Evolutionary conservation across 2,113 vertebrate genomes (phyloP), one percentile per base, ranked within the genome.

Genomic region (Chamaetylas fuelleborni): DNA sequence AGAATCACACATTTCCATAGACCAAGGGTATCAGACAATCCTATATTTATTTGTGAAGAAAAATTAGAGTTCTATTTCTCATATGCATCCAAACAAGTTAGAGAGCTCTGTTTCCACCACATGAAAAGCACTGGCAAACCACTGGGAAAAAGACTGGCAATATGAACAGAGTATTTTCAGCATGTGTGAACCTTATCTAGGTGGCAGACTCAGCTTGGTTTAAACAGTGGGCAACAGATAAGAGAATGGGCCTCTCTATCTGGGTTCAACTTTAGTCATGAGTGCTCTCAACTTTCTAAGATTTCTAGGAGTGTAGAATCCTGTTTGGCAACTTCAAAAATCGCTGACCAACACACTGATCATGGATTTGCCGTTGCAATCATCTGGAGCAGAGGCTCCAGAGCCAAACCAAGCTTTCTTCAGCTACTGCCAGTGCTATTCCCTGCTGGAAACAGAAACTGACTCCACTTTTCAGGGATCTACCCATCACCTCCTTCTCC

Each of bases 1-100:
- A 94, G 96, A 79, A 99, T 95, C 87, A 99, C 95, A 95, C 98
- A 98, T 81, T 92, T 98, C 99, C 99, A 99, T 77, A 99, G 96
- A 15, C 97, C 93, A 26, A 99, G 94, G 2, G 98, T 99, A 65
- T 98, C 97, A 43, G 97, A 66, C 42, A 99, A 92, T 92, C 98
- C 99, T 99, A 22, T 28, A 42, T 66, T 61, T 77, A 58, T 90
- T 94, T 64, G 79, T 24, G 43, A 47, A 93, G 51, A 87, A 85
- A 72, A 81, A 71, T 23, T 36, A 88, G 70, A 79, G 50, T 80
- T 81, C 24, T 57, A 10, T 40, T 94, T 93, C 47, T 92, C 48
- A 58, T 3, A 43, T 7, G 2, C 56, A 51, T 81, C 83, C 28
- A 23, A 40, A 64, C 25, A 47, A 77, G 22, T 88, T 53, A 71